These are phyloP conservation scores for Onychorhynchus coronatus DNA, from an alignment of 2,113 vertebrate genomes.

Conservation along the genomic window DNA sequence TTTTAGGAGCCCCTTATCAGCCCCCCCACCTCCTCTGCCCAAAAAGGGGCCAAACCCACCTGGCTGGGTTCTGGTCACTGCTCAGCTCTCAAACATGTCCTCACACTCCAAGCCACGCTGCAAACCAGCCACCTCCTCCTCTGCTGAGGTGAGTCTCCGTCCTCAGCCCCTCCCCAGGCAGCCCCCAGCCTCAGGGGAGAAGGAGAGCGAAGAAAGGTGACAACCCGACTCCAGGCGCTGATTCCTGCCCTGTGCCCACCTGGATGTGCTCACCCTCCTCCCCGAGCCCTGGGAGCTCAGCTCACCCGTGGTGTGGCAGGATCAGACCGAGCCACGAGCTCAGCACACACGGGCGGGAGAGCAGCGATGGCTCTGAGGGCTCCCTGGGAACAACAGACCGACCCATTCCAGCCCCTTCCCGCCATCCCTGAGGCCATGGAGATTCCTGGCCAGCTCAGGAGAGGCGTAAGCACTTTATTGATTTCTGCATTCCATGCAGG, in stretches of 20 bases:
- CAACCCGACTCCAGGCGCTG: fast-evolving
- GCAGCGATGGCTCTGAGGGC: background rate
- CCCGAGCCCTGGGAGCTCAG: background rate
- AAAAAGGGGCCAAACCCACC: background rate
- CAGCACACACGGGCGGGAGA: fast-evolving
- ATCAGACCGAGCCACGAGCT: background rate
- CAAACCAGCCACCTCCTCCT: background rate
- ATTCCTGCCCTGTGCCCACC: fast-evolving
- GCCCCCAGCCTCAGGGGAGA: background rate
- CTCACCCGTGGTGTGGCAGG: fast-evolving
- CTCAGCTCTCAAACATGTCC: background rate
- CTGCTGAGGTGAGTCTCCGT: background rate
- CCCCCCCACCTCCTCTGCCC: background rate
- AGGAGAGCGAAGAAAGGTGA: background rate
- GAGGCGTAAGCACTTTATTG: background rate
- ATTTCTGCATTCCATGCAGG: background rate
- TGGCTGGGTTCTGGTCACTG: background rate
- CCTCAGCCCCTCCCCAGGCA: background rate
- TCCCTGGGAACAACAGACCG: background rate
- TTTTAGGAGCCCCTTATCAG: background rate
- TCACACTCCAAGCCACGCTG: background rate
- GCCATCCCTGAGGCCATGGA: background rate
- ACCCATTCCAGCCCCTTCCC: background rate
- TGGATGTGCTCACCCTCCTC: background rate
- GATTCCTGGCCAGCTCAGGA: background rate